Evolutionary conservation across 2,797 vertebrate species (phyloP), one percentile per base, ranked within the genome.

Genomic region (Bradypodion pumilum): DNA sequence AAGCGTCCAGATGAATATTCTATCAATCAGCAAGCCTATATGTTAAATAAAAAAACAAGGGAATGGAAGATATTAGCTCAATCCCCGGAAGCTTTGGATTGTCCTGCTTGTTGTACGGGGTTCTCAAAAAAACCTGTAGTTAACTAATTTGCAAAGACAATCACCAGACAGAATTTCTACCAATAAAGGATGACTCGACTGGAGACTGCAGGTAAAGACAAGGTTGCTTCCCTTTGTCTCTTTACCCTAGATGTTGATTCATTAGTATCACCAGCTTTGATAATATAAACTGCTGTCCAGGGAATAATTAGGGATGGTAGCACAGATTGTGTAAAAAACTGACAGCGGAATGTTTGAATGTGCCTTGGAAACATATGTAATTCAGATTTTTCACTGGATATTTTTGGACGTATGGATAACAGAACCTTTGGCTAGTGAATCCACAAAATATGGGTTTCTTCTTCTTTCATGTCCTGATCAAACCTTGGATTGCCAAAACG

Each of bases 11-110:
- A 93, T 66, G 89, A 94, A 76, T 92, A 94, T 68, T 89, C 87
- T 72, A 92, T 94, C 81, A 94, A 91, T 72, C 89, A 86, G 63
- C 91, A 92, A 0, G 94, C 93, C 27, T 95, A 91, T 74, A 88
- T 94, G 82, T 86, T 94, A 82, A 92, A 94, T 46, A 89, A 91
- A 85, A 94, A 88, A 78, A 59, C 63, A 68, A 77, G 70, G 13
- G 88, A 93, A 85, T 93, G 93, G 92, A 92, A 93, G 88, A 88
- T 82, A 56, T 59, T 94, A 42, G 83, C 88, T 10, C 74, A 88
- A 27, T 86, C 93, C 42, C 93, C 91, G 1, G 91, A 95, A 87
- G 82, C 90, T 25, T 76, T 93, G 86, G 94, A 93, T 69, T 94
- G 90, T 44, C 84, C 89, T 4, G 90, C 92, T 87, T 94, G 89